Evolutionary conservation across 2,113 vertebrate genomes (phyloP).

Genomic region (Abramis brama): DNA sequence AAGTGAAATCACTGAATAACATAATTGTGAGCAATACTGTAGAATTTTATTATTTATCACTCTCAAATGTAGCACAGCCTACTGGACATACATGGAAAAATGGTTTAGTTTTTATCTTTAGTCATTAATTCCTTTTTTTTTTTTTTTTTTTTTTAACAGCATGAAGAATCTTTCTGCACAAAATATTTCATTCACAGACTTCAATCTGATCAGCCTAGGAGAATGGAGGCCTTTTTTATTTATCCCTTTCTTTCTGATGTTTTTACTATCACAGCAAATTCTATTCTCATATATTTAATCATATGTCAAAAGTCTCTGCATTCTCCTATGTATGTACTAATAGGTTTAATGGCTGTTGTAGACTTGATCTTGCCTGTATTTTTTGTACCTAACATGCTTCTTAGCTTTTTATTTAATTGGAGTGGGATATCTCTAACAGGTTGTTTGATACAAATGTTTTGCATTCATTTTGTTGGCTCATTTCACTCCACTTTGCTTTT

Average conservation of each 20-base stretch:
- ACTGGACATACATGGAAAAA: too few relatives aligned
- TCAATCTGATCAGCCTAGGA: not conserved
- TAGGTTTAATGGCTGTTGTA: conserved; percentile 60
- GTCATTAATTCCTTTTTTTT: too few relatives aligned
- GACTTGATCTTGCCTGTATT: conserved; percentile 43
- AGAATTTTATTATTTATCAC: too few relatives aligned
- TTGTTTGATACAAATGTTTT: conserved; percentile 58
- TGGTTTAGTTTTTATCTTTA: too few relatives aligned
- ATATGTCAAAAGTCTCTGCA: conserved; percentile 50
- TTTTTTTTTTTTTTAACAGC: not conserved
- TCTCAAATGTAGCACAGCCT: too few relatives aligned
- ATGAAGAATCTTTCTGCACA: conserved; percentile 17
- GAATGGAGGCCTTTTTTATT: conserved; percentile 5
- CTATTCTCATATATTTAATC: conserved; percentile 49
- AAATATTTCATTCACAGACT: conserved; percentile 50
- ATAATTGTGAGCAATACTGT: too few relatives aligned
- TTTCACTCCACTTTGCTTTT: conserved; percentile 67
- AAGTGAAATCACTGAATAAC: too few relatives aligned
- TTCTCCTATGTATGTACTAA: conserved; percentile 64
- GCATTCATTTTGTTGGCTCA: conserved; percentile 34
- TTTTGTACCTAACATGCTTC: conserved; percentile 53
- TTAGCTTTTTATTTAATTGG: conserved; percentile 52
- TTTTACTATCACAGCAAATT: conserved; percentile 42
- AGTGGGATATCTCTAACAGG: conserved; percentile 46
- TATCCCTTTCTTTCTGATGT: conserved; percentile 51